Evolutionary conservation across 2,113 vertebrate species (phyloP).

Genomic region (Panthera leo): DNA sequence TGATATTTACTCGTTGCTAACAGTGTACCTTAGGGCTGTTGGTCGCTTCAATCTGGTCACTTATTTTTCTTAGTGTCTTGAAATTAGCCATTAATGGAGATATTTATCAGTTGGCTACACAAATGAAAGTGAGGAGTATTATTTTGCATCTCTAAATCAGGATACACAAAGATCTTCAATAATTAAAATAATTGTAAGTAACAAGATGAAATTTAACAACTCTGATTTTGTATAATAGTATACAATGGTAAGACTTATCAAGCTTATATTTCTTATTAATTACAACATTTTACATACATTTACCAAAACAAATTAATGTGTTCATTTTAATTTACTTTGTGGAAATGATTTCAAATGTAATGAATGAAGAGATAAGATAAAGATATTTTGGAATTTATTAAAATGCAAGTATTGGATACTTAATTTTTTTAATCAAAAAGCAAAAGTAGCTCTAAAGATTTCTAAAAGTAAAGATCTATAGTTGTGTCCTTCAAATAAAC

Average conservation of each 20-base stretch:
- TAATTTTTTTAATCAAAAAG: neutral
- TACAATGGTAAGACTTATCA: neutral
- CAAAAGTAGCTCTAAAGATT: neutral
- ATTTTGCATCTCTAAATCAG: conserved; percentile 38
- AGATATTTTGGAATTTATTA: conserved; percentile 33
- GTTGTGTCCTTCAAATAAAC: neutral
- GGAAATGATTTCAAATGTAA: conserved; percentile 30
- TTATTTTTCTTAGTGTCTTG: neutral
- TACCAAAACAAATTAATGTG: conserved; percentile 48
- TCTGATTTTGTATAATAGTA: neutral
- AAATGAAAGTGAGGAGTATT: conserved; percentile 1
- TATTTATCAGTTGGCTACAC: neutral
- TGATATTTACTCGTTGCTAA: neutral
- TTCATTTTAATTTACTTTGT: conserved; percentile 29
- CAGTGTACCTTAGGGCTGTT: neutral
- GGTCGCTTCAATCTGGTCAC: neutral
- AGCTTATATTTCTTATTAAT: conserved; percentile 21
- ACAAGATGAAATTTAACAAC: neutral
- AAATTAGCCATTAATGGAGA: neutral
- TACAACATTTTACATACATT: neutral
- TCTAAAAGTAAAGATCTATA: neutral
- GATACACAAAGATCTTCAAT: neutral
- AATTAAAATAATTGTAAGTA: conserved; percentile 18
- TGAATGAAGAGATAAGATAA: neutral
- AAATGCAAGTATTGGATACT: neutral